Conservation (phyloP, 2,113 vertebrate genomes). For the Indicator maculatus region DNA sequence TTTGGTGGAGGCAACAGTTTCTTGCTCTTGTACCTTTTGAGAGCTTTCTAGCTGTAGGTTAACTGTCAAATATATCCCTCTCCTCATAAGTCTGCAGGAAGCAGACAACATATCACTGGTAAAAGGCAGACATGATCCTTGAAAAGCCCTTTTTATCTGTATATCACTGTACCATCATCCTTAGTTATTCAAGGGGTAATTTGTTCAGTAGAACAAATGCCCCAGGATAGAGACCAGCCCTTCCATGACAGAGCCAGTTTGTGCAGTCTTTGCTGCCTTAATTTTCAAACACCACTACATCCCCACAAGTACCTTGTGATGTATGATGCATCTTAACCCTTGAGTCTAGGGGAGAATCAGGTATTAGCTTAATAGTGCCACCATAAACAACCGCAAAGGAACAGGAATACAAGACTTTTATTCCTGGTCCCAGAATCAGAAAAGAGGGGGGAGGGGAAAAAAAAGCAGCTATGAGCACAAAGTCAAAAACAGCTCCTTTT, state of each 20-base stretch:
- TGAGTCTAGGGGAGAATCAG: not conserved
- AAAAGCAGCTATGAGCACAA: not conserved
- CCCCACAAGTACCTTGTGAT: not conserved
- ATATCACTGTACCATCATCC: not conserved
- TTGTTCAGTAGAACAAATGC: conserved; percentile 1
- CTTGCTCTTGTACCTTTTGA: not conserved
- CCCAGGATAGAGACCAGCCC: not conserved
- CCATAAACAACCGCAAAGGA: not conserved
- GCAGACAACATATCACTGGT: not conserved
- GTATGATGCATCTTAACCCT: not conserved
- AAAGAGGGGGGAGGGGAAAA: not conserved
- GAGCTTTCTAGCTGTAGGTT: not conserved
- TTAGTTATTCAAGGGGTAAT: conserved; percentile 20
- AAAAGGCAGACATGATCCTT: not conserved
- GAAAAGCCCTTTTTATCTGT: conserved; percentile 35
- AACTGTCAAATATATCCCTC: not conserved
- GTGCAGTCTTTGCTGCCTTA: not conserved
- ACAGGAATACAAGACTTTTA: not conserved
- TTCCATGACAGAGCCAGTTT: not conserved
- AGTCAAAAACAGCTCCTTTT: conserved; percentile 29
- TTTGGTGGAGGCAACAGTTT: not conserved
- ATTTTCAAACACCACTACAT: conserved; percentile 25
- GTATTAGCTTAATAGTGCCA: not conserved
- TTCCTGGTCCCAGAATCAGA: not conserved
- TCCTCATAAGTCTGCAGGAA: not conserved